Percentiles rank a stretch among this genome's conserved stretches.
These are phyloP conservation scores for Gadopsis bispinosus DNA, from an alignment of 2,797 vertebrate genomes.

Conservation along the genomic window DNA sequence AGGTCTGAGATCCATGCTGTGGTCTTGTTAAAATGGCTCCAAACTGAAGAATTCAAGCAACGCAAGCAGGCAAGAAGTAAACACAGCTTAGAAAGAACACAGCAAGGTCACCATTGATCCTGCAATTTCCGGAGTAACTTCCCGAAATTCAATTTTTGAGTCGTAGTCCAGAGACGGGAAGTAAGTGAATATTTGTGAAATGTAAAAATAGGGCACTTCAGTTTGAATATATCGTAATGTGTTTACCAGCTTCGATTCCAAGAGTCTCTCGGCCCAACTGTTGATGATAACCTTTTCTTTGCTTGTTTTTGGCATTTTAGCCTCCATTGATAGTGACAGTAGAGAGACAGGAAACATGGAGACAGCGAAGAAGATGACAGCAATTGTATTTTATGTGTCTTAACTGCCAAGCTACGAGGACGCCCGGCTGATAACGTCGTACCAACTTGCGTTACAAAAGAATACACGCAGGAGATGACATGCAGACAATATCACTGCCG, in stretches of 20 bases:
- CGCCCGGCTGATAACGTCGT: not conserved
- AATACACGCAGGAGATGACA: not conserved
- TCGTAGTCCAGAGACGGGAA: not conserved
- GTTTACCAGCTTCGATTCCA: not conserved
- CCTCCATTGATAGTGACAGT: not conserved
- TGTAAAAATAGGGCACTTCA: not conserved
- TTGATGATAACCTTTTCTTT: not conserved
- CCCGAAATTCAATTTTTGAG: not conserved
- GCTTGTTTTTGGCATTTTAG: not conserved
- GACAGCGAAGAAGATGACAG: not conserved
- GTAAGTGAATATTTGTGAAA: not conserved
- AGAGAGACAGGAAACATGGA: not conserved
- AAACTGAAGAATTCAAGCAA: conserved; percentile 2
- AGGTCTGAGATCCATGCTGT: not conserved
- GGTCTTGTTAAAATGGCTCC: not conserved
- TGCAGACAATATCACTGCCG: not conserved
- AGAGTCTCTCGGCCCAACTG: not conserved
- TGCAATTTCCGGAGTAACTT: not conserved
- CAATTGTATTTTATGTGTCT: too few species aligned
- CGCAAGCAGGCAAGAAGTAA: not conserved
- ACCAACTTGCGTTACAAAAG: not conserved
- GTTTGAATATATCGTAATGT: not conserved
- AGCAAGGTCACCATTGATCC: not conserved
- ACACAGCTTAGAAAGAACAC: not conserved
- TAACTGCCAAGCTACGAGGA: not conserved